Conservation (phyloP, 2,888 invertebrate genomes). For the Heteropelma amictum region DNA sequence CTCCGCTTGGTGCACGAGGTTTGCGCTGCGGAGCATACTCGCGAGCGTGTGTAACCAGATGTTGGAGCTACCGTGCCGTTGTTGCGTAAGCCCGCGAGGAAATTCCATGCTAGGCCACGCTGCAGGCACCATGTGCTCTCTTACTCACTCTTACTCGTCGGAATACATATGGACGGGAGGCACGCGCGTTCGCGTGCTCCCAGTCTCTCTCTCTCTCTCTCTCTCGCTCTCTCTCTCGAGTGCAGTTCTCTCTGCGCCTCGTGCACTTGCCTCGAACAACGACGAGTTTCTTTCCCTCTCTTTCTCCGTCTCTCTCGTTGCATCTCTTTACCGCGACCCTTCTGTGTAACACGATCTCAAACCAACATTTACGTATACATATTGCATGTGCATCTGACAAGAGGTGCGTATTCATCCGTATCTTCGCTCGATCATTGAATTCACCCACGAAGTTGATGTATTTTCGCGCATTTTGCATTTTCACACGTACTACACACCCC, state of each 20-base stretch:
- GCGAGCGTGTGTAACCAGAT: conserved; percentile 51
- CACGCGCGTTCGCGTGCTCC: conserved; percentile 61
- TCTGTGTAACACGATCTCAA: conserved; percentile 45
- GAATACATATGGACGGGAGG: conserved; percentile 50
- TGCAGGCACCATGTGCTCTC: conserved; percentile 45
- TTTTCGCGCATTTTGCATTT: background rate
- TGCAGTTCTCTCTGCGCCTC: conserved; percentile 46
- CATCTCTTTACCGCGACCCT: conserved; percentile 30
- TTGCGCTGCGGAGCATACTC: conserved; percentile 19
- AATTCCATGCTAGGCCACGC: conserved; percentile 61
- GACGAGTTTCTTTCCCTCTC: background rate
- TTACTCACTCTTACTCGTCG: conserved; percentile 33
- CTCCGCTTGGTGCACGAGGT: conserved; percentile 3
- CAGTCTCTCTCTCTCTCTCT: background rate
- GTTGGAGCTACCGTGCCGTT: conserved; percentile 46
- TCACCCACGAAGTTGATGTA: too few relatives aligned
- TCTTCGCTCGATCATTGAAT: conserved; percentile 16
- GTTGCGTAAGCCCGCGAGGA: conserved; percentile 60
- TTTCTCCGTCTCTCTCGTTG: background rate
- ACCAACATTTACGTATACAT: conserved; percentile 27
- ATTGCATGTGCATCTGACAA: conserved; percentile 1
- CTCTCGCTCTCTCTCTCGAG: background rate
- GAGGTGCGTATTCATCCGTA: conserved; percentile 13
- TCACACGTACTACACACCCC: background rate
- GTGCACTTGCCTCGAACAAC: conserved; percentile 39